A percentile compares a stretch with the other conserved stretches of the same genome.
Conservation (phyloP, 2,888 invertebrate species). For the Hololepta plana region DNA sequence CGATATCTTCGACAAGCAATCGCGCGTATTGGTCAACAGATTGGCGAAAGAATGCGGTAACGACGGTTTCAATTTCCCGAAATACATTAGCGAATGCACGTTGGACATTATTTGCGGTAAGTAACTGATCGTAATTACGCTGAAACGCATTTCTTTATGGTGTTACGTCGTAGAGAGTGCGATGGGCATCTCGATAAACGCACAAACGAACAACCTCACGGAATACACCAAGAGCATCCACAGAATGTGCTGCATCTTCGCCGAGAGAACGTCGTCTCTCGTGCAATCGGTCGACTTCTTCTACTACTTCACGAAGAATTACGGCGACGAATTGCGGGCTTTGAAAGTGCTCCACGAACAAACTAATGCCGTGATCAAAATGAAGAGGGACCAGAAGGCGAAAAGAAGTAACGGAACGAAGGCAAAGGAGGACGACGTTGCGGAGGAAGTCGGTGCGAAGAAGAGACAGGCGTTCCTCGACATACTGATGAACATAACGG, state of each 20-base stretch:
- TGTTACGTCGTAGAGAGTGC: constrained; percentile 76
- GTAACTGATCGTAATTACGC: too few relatives aligned
- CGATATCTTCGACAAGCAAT: background rate
- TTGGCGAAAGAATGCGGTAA: background rate
- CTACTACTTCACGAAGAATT: constrained; percentile 37
- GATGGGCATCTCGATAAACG: constrained; percentile 61
- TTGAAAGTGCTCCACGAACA: too few relatives aligned
- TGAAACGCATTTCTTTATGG: too few relatives aligned
- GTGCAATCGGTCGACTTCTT: constrained; percentile 31
- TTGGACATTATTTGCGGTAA: constrained; percentile 1
- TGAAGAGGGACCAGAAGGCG: too few relatives aligned
- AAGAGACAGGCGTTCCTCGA: too few relatives aligned
- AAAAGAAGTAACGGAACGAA: too few relatives aligned
- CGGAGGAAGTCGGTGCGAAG: too few relatives aligned
- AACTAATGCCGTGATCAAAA: too few relatives aligned
- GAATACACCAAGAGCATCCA: constrained; percentile 56
- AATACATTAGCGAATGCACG: constrained; percentile 1
- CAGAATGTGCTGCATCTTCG: constrained; percentile 21
- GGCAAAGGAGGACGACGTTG: too few relatives aligned
- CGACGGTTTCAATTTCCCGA: background rate
- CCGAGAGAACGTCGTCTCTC: constrained; percentile 18
- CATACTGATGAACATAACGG: too few relatives aligned
- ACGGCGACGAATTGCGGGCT: constrained; percentile 32
- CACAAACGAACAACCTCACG: constrained; percentile 47
- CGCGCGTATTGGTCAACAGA: background rate